Evolutionary conservation across 2,888 invertebrate genomes (phyloP).

Genomic region (Mimumesa dahlbomi): DNA sequence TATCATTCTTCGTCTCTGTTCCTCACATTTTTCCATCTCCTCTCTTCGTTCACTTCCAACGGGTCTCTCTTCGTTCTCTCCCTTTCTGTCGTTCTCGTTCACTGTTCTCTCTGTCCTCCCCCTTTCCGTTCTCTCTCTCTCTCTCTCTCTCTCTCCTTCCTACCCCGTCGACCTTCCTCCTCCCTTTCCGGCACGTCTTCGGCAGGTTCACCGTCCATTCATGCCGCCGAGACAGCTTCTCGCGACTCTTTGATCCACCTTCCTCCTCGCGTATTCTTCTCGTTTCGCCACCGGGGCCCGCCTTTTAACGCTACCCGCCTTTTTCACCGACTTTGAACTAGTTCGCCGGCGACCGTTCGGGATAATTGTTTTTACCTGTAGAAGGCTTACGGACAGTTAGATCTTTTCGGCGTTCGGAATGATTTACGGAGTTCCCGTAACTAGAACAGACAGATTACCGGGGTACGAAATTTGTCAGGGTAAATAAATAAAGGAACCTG

Average conservation of each 20-base stretch:
- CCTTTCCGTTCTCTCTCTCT: slow-evolving; percentile 38
- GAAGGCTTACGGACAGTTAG: no score
- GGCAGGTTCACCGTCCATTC: slow-evolving; percentile 73
- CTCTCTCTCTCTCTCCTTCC: slow-evolving; percentile 23
- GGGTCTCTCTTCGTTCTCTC: slow-evolving; percentile 23
- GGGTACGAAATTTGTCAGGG: no score
- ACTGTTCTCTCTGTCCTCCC: slow-evolving; percentile 25
- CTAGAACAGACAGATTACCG: no score
- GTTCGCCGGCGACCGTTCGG: no score
- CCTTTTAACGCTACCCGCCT: no score
- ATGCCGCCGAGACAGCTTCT: slow-evolving; percentile 55
- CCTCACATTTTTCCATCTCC: not conserved
- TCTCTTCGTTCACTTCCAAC: slow-evolving; percentile 22
- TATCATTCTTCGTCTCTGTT: slow-evolving; percentile 19
- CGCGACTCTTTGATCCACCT: slow-evolving; percentile 33
- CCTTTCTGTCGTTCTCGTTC: slow-evolving; percentile 10
- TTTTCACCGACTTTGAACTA: no score
- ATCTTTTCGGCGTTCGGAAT: no score
- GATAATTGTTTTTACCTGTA: no score
- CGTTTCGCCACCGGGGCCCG: not conserved
- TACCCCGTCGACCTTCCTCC: slow-evolving; percentile 28
- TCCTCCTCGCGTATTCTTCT: not conserved
- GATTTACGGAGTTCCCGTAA: no score
- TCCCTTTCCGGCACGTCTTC: slow-evolving; percentile 52
- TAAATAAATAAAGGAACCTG: no score